Percentiles rank a stretch among this genome's conserved stretches.
These are phyloP conservation scores for Plebejus melissa DNA, from an alignment of 2,888 invertebrate species.

Conservation along the genomic window DNA sequence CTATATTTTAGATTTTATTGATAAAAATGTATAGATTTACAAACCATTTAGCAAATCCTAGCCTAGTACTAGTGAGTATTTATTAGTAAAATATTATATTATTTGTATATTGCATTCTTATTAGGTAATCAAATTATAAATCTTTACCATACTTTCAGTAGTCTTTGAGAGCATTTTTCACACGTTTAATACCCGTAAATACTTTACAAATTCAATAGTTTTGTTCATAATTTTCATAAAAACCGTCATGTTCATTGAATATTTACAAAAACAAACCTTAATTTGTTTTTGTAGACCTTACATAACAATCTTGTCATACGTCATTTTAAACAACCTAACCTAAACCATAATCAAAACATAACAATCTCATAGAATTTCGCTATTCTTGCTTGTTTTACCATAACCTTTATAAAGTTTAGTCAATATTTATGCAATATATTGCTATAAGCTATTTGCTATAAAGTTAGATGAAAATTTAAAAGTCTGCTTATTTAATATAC, in stretches of 20 bases:
- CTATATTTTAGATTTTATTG: constrained; percentile 52
- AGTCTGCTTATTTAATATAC: too few relatives aligned
- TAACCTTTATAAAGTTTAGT: background rate
- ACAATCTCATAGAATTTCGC: background rate
- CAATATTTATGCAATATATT: background rate
- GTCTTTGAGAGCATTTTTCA: background rate
- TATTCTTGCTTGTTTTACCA: background rate
- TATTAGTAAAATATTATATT: constrained; percentile 14
- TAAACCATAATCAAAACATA: constrained; percentile 11
- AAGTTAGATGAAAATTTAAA: too few relatives aligned
- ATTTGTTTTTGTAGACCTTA: constrained; percentile 63
- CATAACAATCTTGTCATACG: constrained; percentile 61
- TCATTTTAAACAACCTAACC: constrained; percentile 64
- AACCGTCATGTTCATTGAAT: background rate
- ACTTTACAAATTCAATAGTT: background rate
- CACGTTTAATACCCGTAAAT: background rate
- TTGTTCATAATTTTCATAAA: background rate
- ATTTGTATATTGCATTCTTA: background rate
- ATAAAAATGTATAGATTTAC: constrained; percentile 75
- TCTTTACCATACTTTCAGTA: background rate
- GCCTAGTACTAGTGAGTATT: constrained; percentile 64
- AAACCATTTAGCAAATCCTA: constrained; percentile 62
- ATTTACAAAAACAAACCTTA: constrained; percentile 21
- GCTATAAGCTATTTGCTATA: background rate
- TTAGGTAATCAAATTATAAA: constrained; percentile 11